Evolutionary conservation across 2,888 invertebrate species (phyloP), one percentile per base, ranked within the genome.

Genomic region (Cantharis nigra): DNA sequence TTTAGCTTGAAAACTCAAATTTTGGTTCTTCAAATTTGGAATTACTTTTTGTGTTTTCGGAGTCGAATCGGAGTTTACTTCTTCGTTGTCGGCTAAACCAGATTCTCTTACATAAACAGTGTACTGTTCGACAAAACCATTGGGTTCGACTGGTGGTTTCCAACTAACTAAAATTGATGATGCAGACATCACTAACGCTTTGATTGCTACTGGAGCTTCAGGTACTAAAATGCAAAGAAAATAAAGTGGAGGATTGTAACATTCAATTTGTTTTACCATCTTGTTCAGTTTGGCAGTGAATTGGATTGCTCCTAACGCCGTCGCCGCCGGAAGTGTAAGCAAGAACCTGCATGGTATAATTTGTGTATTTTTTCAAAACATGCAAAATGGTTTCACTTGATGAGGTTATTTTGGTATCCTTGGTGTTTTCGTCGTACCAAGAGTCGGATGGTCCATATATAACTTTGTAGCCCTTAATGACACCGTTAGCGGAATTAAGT

Each of bases 321-420:
- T 98, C 98, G 11, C 98, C 98, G 81, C 97, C 98, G 75, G 97
- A 95, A 9, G 98, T 98, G 85, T 95, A 98, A 20, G 98, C 97
- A 83, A 98, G 90, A 33, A 98, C 97, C 91, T 98, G 97, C 93
- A 98, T 96, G 76, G 97, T 98, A 89, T 98, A 98, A 90, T 98
- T 98, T 2, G 98, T 98, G 89, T 94, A 98, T 88, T 97, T 97
- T 88, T 96, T 96, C 73, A 98, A 91, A 72, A 97, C 97, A 86
- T 97, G 97, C n/a, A 97, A 91, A 84, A 97, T 97, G 0, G 97
- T 97, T 89, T 97, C 97, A 84, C 96, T 96, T 81, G 96, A 95
- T n/a, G 96, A 94, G 5, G 97, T 96, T 83, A 96, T 96, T 89
- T 97, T 97, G 9, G 96, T 95, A 85, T 97, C 97, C 84, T 96